A percentile compares a stretch with the other conserved stretches of the same genome.
phyloP scores from a whole-genome alignment of 2,888 invertebrate genomes.

The Thymelicus lineola region DNA sequence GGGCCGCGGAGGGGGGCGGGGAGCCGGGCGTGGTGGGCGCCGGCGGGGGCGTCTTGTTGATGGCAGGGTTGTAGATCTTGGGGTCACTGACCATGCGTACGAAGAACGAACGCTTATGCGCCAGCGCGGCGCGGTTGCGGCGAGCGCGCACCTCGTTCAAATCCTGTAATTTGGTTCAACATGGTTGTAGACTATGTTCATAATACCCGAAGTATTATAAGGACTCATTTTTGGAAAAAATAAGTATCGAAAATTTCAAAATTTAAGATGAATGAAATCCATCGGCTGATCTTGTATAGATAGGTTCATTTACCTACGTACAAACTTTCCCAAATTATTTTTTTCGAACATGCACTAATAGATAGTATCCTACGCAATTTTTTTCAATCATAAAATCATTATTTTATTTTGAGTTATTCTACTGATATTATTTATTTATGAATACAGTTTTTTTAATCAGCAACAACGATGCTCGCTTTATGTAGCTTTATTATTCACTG shows the following conservation, averaged over 20 bases:
- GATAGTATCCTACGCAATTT: too few species aligned
- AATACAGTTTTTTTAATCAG: background rate
- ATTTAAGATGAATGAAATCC: too few species aligned
- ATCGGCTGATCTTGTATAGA: too few species aligned
- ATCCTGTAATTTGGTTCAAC: conserved; percentile 76
- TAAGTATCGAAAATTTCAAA: too few species aligned
- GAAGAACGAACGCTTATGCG: conserved; percentile 97
- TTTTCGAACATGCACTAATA: background rate
- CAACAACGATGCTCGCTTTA: background rate
- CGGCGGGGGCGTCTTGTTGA: conserved; percentile 90
- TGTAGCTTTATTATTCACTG: conserved; percentile 11
- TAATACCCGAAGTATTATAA: too few species aligned
- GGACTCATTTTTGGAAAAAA: too few species aligned
- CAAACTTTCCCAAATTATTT: too few species aligned
- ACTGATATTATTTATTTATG: background rate
- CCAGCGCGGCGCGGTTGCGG: conserved; percentile 91
- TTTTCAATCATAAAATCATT: too few species aligned
- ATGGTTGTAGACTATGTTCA: background rate
- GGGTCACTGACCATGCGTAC: conserved; percentile 99
- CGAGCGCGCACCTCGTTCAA: conserved; percentile 90
- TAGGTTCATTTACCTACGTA: too few species aligned
- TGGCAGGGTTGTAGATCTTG: conserved; percentile 97
- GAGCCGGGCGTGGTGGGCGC: conserved; percentile 82
- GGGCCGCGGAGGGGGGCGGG: conserved; percentile 72
- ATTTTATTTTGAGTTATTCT: background rate